These are phyloP conservation scores for Cataglyphis livida DNA, from an alignment of 2,888 invertebrate genomes.

Conservation along the genomic window DNA sequence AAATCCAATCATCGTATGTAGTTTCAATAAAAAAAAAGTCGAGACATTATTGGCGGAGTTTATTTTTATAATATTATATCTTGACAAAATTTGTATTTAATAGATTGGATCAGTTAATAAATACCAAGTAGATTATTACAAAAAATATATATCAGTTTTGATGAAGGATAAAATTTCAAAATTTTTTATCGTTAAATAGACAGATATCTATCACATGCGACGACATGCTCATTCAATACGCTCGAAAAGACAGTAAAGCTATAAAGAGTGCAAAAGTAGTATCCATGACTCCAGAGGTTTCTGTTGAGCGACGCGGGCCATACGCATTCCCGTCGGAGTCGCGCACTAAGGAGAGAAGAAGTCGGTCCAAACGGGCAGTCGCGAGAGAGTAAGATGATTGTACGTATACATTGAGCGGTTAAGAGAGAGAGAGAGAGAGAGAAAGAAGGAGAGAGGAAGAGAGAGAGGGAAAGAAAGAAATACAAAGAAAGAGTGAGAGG, in stretches of 20 bases:
- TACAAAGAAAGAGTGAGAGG: not conserved
- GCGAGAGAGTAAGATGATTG: conserved; percentile 50
- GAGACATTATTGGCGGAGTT: not conserved
- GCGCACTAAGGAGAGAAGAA: conserved; percentile 54
- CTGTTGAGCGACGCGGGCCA: conserved; percentile 59
- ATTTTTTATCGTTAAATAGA: not conserved
- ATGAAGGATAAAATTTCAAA: not conserved
- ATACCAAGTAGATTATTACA: not conserved
- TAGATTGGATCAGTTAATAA: not conserved
- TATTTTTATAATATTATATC: not conserved
- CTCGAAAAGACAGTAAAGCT: conserved; percentile 2
- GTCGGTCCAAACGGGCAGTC: conserved; percentile 43
- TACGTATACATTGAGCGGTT: conserved; percentile 28
- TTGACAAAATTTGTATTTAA: not conserved
- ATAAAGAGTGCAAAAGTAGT: conserved; percentile 28
- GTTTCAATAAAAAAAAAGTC: not conserved
- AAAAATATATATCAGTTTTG: not conserved
- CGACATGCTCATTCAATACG: not conserved
- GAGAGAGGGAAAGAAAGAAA: not conserved
- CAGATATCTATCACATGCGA: not conserved
- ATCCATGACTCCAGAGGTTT: conserved; percentile 44
- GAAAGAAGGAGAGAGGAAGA: not conserved
- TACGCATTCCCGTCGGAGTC: conserved; percentile 40
- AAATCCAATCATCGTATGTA: not conserved
- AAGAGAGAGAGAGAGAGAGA: not conserved